Percentiles rank a stretch among this genome's conserved stretches.
Evolutionary conservation across 2,797 vertebrate species (phyloP).

Genomic region (Paedocypris micromegethes): DNA sequence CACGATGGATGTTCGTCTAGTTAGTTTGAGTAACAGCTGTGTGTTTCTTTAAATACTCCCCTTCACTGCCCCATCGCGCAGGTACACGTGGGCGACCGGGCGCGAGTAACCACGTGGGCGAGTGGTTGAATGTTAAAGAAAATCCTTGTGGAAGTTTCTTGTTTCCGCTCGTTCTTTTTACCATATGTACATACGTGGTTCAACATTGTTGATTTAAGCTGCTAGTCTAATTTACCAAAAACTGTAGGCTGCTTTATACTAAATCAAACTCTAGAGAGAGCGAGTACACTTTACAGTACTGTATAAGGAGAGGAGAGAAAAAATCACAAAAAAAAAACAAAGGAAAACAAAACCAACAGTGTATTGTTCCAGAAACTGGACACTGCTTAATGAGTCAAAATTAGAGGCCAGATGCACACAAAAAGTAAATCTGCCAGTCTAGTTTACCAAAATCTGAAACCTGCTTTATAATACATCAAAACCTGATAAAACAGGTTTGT

Average conservation of each 20-base stretch:
- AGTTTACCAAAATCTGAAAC: too few species aligned
- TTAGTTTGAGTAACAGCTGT: background rate
- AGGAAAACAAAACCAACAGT: background rate
- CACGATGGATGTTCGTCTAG: background rate
- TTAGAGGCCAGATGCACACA: too few species aligned
- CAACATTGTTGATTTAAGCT: conserved; percentile 19
- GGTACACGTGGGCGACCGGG: conserved; percentile 22
- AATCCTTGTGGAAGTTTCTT: conserved; percentile 47
- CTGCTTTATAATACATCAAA: background rate
- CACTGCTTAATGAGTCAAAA: too few species aligned
- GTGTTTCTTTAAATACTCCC: conserved; percentile 21
- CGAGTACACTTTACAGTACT: too few species aligned
- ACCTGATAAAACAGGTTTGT: background rate
- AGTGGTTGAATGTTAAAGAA: conserved; percentile 50
- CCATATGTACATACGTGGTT: conserved; percentile 33
- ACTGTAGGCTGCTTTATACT: too few species aligned
- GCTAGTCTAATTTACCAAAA: conserved; percentile 1
- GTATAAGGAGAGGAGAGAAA: background rate
- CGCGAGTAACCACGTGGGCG: conserved; percentile 39
- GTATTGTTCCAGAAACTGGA: too few species aligned
- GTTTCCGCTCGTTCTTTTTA: conserved; percentile 41
- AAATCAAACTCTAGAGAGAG: too few species aligned
- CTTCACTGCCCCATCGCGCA: conserved; percentile 17
- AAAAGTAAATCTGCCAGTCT: too few species aligned
- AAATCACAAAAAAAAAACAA: background rate